phyloP scores from a whole-genome alignment of 2,113 vertebrate genomes.

The Mobula hypostoma region DNA sequence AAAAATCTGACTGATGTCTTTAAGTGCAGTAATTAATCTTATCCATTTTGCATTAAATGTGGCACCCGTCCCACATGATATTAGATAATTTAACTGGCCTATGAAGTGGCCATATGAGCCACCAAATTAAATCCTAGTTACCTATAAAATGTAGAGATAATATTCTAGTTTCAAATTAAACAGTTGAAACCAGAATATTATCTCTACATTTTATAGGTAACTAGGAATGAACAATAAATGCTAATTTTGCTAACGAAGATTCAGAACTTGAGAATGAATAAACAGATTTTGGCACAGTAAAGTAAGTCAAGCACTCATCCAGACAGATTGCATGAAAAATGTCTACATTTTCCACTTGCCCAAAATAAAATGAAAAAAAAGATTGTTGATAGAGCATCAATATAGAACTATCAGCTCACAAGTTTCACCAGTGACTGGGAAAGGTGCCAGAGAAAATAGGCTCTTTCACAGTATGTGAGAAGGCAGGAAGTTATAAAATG shows the following conservation, averaged over 20 bases:
- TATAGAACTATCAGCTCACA: background rate
- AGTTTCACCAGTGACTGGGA: constrained; percentile 2
- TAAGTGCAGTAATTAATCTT: background rate
- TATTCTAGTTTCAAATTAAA: background rate
- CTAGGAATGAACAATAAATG: background rate
- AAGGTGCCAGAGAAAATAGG: background rate
- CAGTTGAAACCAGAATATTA: background rate
- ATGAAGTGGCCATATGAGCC: background rate
- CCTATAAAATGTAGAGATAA: too few relatives aligned
- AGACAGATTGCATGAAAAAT: background rate
- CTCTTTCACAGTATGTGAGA: constrained; percentile 15
- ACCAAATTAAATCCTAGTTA: background rate
- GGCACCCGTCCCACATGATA: background rate
- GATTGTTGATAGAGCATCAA: background rate
- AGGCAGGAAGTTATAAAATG: constrained; percentile 22
- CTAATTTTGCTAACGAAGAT: background rate
- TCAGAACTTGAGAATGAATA: background rate
- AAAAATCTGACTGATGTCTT: background rate
- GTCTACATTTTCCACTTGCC: background rate
- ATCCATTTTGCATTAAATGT: background rate
- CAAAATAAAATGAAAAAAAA: background rate
- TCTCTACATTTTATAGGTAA: background rate
- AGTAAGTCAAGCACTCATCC: background rate
- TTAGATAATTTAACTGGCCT: background rate
- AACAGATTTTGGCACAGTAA: background rate